phyloP scores from a whole-genome alignment of 2,113 vertebrate genomes.

The Charadrius vociferus region DNA sequence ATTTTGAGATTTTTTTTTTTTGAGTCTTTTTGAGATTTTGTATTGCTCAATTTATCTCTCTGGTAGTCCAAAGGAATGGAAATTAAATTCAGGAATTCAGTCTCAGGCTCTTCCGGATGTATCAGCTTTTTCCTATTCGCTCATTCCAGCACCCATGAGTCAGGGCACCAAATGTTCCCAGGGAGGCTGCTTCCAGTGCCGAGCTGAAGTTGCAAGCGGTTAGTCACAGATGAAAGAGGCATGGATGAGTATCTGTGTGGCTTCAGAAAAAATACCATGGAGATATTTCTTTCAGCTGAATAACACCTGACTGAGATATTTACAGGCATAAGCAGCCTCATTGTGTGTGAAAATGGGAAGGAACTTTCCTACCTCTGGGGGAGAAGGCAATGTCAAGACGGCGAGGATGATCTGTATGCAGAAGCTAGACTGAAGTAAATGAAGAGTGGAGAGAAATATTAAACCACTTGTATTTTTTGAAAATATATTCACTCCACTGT shows the following conservation, averaged over 20 bases:
- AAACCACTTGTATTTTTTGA: slow-evolving; percentile 35
- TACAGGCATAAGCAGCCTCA: not conserved
- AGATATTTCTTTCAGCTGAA: slow-evolving; percentile 29
- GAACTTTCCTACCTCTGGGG: not conserved
- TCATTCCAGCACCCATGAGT: slow-evolving; percentile 68
- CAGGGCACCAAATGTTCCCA: slow-evolving; percentile 72
- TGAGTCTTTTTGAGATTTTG: slow-evolving; percentile 15
- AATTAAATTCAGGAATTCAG: slow-evolving; percentile 62
- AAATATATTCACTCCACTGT: slow-evolving; percentile 40
- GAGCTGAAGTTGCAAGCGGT: slow-evolving; percentile 50
- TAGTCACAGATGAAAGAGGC: slow-evolving; percentile 66
- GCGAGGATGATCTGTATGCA: not conserved
- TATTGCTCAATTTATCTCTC: slow-evolving; percentile 6
- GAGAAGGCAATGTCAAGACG: not conserved
- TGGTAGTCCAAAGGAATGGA: slow-evolving; percentile 54
- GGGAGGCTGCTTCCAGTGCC: slow-evolving; percentile 51
- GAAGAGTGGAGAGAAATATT: not conserved
- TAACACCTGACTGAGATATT: slow-evolving; percentile 40
- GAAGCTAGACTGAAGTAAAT: slow-evolving; percentile 4
- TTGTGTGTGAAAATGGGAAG: not conserved
- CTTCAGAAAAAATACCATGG: slow-evolving; percentile 49
- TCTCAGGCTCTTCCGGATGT: slow-evolving; percentile 63
- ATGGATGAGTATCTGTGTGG: slow-evolving; percentile 50
- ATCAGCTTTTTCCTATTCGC: slow-evolving; percentile 54
- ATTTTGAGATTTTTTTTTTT: not conserved